Conservation (phyloP, 2,113 vertebrate genomes). For the Felis catus region DNA sequence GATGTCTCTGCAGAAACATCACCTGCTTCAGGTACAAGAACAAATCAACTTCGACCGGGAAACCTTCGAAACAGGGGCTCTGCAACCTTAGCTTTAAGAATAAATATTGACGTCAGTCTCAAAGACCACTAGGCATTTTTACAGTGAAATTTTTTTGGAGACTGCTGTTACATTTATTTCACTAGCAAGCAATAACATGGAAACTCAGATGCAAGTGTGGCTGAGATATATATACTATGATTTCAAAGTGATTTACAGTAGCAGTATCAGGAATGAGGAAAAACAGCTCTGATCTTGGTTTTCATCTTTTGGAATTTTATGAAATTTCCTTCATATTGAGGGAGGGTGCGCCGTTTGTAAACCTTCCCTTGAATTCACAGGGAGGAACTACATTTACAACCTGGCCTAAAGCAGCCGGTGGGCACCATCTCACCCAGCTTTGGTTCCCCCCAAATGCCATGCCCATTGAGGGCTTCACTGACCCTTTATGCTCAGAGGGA, state of each 20-base stretch:
- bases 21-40: slow-evolving; percentile 94
- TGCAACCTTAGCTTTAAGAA: slow-evolving; percentile 42
- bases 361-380: not conserved
- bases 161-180: slow-evolving; percentile 2
- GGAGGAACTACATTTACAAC: not conserved
- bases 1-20: slow-evolving; percentile 91
- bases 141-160: not conserved
- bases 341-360: not conserved
- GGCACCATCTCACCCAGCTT: not conserved
- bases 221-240: not conserved
- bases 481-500: not conserved
- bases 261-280: not conserved
- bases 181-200: not conserved
- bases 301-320: not conserved
- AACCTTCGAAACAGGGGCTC: slow-evolving; percentile 49
- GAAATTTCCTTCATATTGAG: slow-evolving; percentile 24
- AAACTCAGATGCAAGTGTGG: not conserved
- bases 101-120: slow-evolving; percentile 3
- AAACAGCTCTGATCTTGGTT: not conserved
- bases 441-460: not conserved
- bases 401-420: not conserved
- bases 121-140: not conserved
- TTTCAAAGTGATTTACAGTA: slow-evolving; percentile 12
- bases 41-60: slow-evolving; percentile 75
- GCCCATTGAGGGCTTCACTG: not conserved